Percentiles rank a stretch among this genome's conserved stretches.
Conservation (phyloP, 2,888 invertebrate genomes). For the Synanthedon myopaeformis region DNA sequence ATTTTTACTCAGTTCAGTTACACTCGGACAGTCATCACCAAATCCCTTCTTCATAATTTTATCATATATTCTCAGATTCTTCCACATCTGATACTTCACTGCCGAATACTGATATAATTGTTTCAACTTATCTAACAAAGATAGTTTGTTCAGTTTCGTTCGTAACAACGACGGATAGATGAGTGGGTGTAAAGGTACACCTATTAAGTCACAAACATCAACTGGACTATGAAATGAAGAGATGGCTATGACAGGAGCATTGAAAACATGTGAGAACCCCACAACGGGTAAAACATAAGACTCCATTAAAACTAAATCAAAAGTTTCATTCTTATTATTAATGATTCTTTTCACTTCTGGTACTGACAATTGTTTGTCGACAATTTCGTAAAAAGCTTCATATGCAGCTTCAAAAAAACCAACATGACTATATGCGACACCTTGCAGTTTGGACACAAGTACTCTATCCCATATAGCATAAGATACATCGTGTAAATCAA, state of each 20-base stretch:
- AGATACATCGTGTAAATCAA: constrained; percentile 26
- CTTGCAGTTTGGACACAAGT: neutral
- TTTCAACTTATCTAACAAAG: neutral
- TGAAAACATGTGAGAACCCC: neutral
- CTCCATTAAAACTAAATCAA: constrained; percentile 27
- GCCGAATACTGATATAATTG: neutral
- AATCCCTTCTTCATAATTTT: neutral
- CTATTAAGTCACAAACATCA: neutral
- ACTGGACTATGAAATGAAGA: neutral
- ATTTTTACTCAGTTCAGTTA: neutral
- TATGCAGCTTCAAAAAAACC: constrained; percentile 5
- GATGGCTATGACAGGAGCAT: neutral
- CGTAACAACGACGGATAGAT: neutral
- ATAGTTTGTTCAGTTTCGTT: neutral
- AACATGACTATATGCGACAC: neutral
- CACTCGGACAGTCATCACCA: neutral
- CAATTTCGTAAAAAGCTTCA: constrained; percentile 1
- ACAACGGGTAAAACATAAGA: constrained; percentile 13
- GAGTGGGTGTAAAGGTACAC: neutral
- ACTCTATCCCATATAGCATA: constrained; percentile 14
- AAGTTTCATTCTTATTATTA: constrained; percentile 9
- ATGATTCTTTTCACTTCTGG: constrained; percentile 17
- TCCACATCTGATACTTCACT: neutral
- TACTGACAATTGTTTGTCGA: constrained; percentile 15
- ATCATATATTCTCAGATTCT: neutral